Percentiles rank a stretch among this genome's conserved stretches.
These are phyloP conservation scores for Ceuthmochares aereus DNA, from an alignment of 2,113 vertebrate genomes.

Conservation along the genomic window DNA sequence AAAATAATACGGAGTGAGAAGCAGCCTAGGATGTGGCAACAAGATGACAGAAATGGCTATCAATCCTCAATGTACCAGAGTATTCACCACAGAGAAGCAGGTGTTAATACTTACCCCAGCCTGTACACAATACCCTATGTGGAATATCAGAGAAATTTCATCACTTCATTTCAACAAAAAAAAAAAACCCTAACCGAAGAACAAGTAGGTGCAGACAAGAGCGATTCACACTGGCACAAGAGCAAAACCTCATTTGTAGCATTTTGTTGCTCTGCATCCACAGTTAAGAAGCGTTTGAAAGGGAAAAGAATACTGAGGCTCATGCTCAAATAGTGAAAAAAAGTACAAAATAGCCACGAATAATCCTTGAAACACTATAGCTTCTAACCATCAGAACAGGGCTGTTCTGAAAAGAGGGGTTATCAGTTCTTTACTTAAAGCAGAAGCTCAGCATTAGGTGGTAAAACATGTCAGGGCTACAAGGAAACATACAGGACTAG, in stretches of 20 bases:
- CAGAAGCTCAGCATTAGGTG: not conserved
- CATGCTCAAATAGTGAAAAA: not conserved
- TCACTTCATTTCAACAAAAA: constrained; percentile 14
- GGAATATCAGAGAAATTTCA: not conserved
- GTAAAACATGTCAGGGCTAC: not conserved
- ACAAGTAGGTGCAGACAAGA: not conserved
- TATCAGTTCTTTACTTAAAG: not conserved
- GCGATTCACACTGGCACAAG: not conserved
- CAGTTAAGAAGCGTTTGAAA: not conserved
- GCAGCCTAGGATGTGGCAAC: not conserved
- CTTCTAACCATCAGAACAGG: not conserved
- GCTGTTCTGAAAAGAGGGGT: not conserved
- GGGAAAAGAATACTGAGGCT: not conserved
- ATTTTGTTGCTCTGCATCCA: not conserved
- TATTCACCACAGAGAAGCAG: not conserved
- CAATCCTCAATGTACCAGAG: not conserved
- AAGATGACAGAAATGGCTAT: not conserved
- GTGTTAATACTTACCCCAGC: constrained; percentile 30
- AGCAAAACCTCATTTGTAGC: not conserved
- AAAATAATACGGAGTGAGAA: not conserved
- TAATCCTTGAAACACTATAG: not conserved
- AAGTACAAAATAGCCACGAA: not conserved
- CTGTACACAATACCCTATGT: constrained; percentile 26
- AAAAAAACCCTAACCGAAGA: not conserved
- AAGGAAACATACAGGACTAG: not conserved